Evolutionary conservation across 2,113 vertebrate species (phyloP).

Genomic region (Lepisosteus oculatus): DNA sequence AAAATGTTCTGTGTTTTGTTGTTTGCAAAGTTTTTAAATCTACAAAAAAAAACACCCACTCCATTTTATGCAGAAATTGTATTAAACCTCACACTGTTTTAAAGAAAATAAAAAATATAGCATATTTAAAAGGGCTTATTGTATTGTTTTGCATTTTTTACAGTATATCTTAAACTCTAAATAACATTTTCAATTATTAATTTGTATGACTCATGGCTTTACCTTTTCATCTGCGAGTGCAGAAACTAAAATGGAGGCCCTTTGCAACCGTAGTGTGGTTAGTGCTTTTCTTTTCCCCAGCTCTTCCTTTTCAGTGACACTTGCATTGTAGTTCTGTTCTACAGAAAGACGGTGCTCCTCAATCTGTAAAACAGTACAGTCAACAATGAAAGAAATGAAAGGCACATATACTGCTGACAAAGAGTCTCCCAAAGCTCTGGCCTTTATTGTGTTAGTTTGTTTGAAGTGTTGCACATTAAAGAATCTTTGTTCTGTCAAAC

Average conservation of each 20-base stretch:
- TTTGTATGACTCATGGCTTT: not conserved
- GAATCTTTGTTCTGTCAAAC: too few species aligned
- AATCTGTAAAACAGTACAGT: slow-evolving; percentile 30
- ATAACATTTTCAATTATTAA: not conserved
- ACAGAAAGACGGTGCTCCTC: slow-evolving; percentile 41
- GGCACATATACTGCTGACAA: slow-evolving; percentile 4
- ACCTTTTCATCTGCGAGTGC: slow-evolving; percentile 41
- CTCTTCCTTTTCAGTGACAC: slow-evolving; percentile 34
- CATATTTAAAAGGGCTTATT: not conserved
- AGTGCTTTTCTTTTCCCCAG: slow-evolving; percentile 33
- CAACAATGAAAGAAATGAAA: slow-evolving; percentile 37
- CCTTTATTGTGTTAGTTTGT: slow-evolving; percentile 30
- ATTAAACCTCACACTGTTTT: not conserved
- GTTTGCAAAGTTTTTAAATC: too few species aligned
- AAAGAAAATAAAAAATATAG: not conserved
- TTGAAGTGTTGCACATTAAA: too few species aligned
- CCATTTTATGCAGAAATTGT: not conserved
- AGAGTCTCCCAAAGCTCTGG: slow-evolving; percentile 47
- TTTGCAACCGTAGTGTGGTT: slow-evolving; percentile 33
- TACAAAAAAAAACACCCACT: too few species aligned
- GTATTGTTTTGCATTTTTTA: not conserved
- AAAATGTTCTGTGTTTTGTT: too few species aligned
- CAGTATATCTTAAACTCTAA: not conserved
- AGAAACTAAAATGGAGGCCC: slow-evolving; percentile 28
- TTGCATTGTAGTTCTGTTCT: slow-evolving; percentile 33